Evolutionary conservation across 2,888 invertebrate species (phyloP).

Genomic region (Miltochrista miniata): DNA sequence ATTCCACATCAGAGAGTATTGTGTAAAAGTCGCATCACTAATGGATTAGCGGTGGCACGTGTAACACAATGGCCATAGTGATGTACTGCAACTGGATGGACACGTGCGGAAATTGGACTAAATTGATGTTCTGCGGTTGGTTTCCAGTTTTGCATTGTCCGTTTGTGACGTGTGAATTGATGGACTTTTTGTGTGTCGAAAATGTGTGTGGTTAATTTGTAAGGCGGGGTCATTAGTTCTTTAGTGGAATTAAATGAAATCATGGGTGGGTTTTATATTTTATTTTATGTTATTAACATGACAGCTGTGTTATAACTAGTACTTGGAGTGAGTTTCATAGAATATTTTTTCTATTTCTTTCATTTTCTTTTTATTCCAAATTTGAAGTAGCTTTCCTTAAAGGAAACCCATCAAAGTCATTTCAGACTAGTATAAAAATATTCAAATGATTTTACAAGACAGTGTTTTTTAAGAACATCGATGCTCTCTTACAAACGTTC

Average conservation of each 20-base stretch:
- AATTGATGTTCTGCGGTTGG: slow-evolving; percentile 45
- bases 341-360: no score
- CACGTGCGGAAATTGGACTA: slow-evolving; percentile 50
- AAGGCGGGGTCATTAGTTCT: neutral
- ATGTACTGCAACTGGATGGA: slow-evolving; percentile 43
- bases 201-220: neutral
- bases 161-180: slow-evolving; percentile 25
- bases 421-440: no score
- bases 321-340: no score
- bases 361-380: no score
- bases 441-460: no score
- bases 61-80: slow-evolving; percentile 38
- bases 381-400: no score
- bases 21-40: slow-evolving; percentile 71
- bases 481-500: no score
- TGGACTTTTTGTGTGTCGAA: slow-evolving; percentile 17
- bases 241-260: neutral
- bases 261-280: no score
- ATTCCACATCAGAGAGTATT: slow-evolving; percentile 52
- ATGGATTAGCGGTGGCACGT: slow-evolving; percentile 71
- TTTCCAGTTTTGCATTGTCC: slow-evolving; percentile 39
- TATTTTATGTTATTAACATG: no score
- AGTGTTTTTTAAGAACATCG: no score
- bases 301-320: no score
- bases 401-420: no score